Percentiles rank a stretch among this genome's conserved stretches.
These are phyloP conservation scores for Lissocephala sabroskyi DNA, from an alignment of 2,888 invertebrate species.

Conservation along the genomic window DNA sequence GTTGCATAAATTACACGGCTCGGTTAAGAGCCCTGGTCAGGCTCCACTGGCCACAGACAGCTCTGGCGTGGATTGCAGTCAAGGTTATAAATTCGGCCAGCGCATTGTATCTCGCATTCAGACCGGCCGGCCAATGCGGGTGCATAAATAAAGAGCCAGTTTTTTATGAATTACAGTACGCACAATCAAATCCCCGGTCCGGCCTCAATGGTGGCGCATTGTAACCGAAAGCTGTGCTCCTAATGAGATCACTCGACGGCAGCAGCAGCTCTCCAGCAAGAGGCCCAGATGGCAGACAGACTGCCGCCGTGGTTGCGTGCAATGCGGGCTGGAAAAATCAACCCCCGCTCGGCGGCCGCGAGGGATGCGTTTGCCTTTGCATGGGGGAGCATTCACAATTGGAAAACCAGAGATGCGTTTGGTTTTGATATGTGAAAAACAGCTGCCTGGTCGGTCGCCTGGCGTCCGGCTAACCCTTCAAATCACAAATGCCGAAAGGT, in stretches of 20 bases:
- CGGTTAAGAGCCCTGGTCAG: conserved; percentile 21
- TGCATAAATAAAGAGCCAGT: conserved; percentile 20
- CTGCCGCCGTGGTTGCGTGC: conserved; percentile 39
- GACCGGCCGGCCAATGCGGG: conserved; percentile 38
- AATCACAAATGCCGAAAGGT: conserved; percentile 24
- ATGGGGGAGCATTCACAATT: conserved; percentile 1
- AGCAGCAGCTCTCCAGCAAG: conserved; percentile 10
- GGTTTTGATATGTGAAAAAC: conserved; percentile 8
- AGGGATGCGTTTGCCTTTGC: conserved; percentile 21
- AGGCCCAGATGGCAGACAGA: conserved; percentile 3
- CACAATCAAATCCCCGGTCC: conserved; percentile 1
- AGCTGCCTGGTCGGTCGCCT: conserved; percentile 16
- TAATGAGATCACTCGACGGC: conserved; percentile 47
- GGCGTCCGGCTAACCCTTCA: conserved; percentile 28
- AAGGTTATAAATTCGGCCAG: conserved; percentile 10
- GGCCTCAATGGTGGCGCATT: conserved; percentile 33
- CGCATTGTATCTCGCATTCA: too few species aligned
- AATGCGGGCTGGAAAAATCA: conserved; percentile 38
- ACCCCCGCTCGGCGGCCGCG: conserved; percentile 44
- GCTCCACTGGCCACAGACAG: conserved; percentile 3
- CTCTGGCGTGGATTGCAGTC: too few species aligned
- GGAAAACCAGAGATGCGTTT: too few species aligned
- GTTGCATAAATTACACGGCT: conserved; percentile 57
- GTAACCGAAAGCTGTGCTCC: conserved; percentile 19
- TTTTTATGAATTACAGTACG: neutral